These are phyloP conservation scores for Euthynnus affinis DNA, from an alignment of 2,797 vertebrate genomes.

Conservation along the genomic window DNA sequence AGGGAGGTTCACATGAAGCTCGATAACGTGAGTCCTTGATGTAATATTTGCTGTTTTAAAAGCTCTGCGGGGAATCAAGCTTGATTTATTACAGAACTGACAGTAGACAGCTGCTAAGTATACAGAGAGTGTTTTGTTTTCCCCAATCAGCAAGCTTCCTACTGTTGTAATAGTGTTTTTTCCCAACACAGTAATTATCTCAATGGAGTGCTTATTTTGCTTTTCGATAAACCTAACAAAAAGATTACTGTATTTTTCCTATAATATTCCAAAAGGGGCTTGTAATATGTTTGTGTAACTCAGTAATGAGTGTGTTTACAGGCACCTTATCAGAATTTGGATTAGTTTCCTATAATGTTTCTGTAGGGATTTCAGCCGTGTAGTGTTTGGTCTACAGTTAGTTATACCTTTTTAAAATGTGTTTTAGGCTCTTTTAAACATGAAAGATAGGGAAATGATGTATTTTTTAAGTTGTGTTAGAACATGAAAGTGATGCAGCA, in stretches of 20 bases:
- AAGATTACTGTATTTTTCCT: slow-evolving; percentile 14
- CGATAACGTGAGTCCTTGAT: slow-evolving; percentile 7
- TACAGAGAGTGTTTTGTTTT: slow-evolving; percentile 25
- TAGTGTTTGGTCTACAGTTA: neutral
- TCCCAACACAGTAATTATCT: slow-evolving; percentile 35
- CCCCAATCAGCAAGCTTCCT: slow-evolving; percentile 25
- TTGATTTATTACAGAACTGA: slow-evolving; percentile 24
- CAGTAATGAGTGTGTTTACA: slow-evolving; percentile 17
- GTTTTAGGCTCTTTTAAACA: neutral
- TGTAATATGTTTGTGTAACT: slow-evolving; percentile 19
- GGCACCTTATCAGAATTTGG: neutral
- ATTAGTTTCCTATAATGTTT: neutral
- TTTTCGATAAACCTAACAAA: slow-evolving; percentile 29
- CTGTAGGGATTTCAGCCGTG: neutral
- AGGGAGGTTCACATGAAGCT: neutral
- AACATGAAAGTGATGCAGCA: neutral
- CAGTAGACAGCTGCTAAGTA: slow-evolving; percentile 26
- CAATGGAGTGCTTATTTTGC: slow-evolving; percentile 13
- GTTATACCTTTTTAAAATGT: slow-evolving; percentile 4
- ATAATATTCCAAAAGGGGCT: slow-evolving; percentile 9
- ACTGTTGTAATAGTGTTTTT: slow-evolving; percentile 23
- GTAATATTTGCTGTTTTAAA: slow-evolving; percentile 33
- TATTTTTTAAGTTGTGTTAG: neutral
- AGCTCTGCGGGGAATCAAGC: slow-evolving; percentile 24
- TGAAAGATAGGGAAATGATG: neutral